Percentiles rank a stretch among this genome's conserved stretches.
phyloP scores from a whole-genome alignment of 2,888 invertebrate genomes.

The Heliconius ethilla region DNA sequence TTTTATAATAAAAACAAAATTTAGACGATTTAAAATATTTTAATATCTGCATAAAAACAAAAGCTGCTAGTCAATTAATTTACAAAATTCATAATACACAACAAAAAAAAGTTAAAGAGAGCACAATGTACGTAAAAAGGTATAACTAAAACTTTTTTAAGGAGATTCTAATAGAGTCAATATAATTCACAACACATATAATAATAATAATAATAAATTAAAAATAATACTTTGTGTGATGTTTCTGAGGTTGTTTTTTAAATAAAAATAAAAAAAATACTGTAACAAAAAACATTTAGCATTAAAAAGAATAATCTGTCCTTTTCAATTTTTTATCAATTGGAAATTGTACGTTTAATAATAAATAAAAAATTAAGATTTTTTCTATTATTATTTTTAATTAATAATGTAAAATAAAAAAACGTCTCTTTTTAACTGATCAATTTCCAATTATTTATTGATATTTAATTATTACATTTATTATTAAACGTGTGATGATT shows the following conservation, averaged over 20 bases:
- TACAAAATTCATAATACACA: not conserved
- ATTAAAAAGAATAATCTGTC: not conserved
- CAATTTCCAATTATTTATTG: not conserved
- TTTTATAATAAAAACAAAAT: not conserved
- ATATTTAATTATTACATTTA: not conserved
- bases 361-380: not conserved
- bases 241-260: constrained; percentile 10
- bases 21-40: not conserved
- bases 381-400: not conserved
- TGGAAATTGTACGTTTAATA: constrained; percentile 6
- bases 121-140: not conserved
- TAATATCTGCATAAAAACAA: constrained; percentile 2
- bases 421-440: not conserved
- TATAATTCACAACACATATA: constrained; percentile 5
- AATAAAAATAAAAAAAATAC: constrained; percentile 11
- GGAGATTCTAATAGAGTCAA: not conserved
- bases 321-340: not conserved
- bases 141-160: not conserved
- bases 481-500: constrained; percentile 9
- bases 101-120: constrained; percentile 10
- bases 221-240: constrained; percentile 28
- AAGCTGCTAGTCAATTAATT: not conserved
- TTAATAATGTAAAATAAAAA: not conserved
- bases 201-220: constrained; percentile 6
- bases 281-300: not conserved